Conservation (phyloP, 53 echinoderm and acorn worm species). For the Echinarachnius parma region DNA sequence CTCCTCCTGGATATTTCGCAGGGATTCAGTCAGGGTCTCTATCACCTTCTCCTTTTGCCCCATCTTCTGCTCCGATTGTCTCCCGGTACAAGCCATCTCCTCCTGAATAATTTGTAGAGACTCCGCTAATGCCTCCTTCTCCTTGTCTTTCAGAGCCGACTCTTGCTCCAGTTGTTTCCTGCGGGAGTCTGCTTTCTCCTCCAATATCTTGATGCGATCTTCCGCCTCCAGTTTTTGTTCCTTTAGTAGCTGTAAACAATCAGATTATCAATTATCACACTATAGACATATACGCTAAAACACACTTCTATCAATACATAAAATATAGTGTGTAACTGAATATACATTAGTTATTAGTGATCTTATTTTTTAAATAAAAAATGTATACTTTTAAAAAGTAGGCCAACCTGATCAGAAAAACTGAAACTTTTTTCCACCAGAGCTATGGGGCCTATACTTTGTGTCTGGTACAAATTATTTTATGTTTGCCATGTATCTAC, state of each 20-base stretch:
- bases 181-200: background rate
- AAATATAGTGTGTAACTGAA: no score
- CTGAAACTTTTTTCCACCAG: no score
- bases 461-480: no score
- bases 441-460: no score
- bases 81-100: no score
- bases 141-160: background rate
- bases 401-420: no score
- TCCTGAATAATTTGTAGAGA: background rate
- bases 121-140: background rate
- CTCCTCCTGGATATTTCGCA: background rate
- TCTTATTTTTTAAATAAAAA: background rate
- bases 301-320: no score
- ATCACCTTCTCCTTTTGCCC: background rate
- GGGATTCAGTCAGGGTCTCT: background rate
- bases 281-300: no score
- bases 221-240: slow-evolving; percentile 15
- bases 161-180: background rate
- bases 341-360: no score
- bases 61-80: background rate
- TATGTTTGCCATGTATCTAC: no score
- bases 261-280: no score
- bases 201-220: background rate
- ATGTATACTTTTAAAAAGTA: background rate
- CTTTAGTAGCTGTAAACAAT: background rate